A percentile compares a stretch with the other conserved stretches of the same genome.
Evolutionary conservation across 1,140 invertebrate species (phyloP).

Genomic region (Eriocheir sinensis): DNA sequence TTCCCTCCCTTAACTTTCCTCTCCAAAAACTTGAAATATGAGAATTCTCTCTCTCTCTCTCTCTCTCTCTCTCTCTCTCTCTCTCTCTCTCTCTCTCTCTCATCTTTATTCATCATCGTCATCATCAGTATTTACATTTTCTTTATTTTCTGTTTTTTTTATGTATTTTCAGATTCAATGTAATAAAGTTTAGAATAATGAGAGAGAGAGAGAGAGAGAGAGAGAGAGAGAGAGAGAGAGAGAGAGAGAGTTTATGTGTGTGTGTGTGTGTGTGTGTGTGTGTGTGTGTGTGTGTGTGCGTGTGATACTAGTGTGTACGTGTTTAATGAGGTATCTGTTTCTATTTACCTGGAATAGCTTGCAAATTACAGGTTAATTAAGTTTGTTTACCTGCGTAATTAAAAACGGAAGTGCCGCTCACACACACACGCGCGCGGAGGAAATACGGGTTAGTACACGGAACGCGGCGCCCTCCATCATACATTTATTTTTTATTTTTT

Average conservation of each 20-base stretch:
- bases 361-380: not conserved
- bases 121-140: not conserved
- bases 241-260: too few relatives aligned
- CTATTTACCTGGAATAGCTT: not conserved
- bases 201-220: too few relatives aligned
- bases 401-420: not conserved
- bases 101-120: not conserved
- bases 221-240: too few relatives aligned
- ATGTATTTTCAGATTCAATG: too few relatives aligned
- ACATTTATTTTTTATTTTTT: too few relatives aligned
- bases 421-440: not conserved
- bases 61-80: not conserved
- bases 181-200: too few relatives aligned
- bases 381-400: not conserved
- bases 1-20: not conserved
- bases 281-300: not conserved
- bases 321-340: too few relatives aligned
- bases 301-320: too few relatives aligned
- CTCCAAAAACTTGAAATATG: slow-evolving; percentile 51
- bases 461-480: too few relatives aligned
- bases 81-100: slow-evolving; percentile 5
- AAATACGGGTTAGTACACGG: too few relatives aligned
- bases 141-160: too few relatives aligned
- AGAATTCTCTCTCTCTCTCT: not conserved
- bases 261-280: not conserved